Conservation (phyloP, 2,797 vertebrate genomes). For the Antennarius maculatus region DNA sequence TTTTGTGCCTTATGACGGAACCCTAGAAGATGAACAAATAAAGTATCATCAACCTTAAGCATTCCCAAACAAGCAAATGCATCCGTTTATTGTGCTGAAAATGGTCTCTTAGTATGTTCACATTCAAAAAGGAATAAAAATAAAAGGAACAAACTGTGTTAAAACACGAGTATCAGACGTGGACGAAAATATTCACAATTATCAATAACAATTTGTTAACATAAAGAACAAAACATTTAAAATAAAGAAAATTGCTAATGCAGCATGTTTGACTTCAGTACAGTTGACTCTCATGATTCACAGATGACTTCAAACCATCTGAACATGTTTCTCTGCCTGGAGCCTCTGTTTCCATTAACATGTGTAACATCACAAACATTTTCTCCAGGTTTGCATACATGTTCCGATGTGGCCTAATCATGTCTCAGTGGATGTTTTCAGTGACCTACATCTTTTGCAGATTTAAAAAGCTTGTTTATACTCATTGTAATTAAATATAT, state of each 20-base stretch:
- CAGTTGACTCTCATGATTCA: conserved; percentile 54
- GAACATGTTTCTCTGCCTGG: conserved; percentile 64
- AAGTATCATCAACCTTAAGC: conserved; percentile 40
- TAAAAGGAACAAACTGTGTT: conserved; percentile 30
- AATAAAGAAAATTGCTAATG: conserved; percentile 53
- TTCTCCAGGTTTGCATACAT: conserved; percentile 13
- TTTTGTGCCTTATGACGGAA: conserved; percentile 33
- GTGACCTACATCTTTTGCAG: conserved; percentile 41
- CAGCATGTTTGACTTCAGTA: conserved; percentile 46
- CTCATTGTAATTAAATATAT: conserved; percentile 2
- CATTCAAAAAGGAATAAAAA: conserved; percentile 48
- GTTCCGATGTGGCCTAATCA: neutral
- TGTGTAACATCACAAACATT: conserved; percentile 37
- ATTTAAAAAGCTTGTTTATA: conserved; percentile 61
- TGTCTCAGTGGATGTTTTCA: conserved; percentile 19
- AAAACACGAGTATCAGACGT: conserved; percentile 38
- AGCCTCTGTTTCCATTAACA: conserved; percentile 31
- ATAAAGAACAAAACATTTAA: conserved; percentile 53
- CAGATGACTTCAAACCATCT: conserved; percentile 62
- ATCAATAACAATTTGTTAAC: conserved; percentile 55
- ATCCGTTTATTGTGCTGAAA: conserved; percentile 32
- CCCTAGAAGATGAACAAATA: conserved; percentile 36
- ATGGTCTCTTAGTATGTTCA: conserved; percentile 46
- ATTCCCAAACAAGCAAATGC: conserved; percentile 42
- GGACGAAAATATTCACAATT: conserved; percentile 60